Base-by-base conservation (phyloP, 2,888 invertebrate genomes). In the Ichneumoninae sp. region DNA sequence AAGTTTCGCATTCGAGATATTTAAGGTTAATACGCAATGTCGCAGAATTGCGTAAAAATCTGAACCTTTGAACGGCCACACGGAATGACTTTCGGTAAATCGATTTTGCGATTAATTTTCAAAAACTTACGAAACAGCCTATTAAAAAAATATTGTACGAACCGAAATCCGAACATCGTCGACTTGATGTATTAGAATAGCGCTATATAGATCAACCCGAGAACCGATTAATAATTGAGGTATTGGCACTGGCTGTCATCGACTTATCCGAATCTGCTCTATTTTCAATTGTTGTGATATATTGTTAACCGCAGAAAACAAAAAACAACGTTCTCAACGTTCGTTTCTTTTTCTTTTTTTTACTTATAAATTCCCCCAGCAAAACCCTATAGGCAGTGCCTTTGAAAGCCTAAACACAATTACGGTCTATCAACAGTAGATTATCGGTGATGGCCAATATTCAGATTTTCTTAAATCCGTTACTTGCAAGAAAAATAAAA, bases 311-410 rank as follows among this genome's bases (percentile, higher is more conserved):
- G 6, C n/a, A 66, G n/a, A 66, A 80, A 52, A 65, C 10, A 47
- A 60, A 33, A 52, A 33, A 68, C 30, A 8, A 57, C 13, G 10
- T 26, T 57, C 13, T 26, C 57, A 22, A 10, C 57, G 13, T 26
- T 26, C 57, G 52, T 66, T 7, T 68, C 44, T 78, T 79, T 36
- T 57, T 54, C 30, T 69, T 52, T 69, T 57, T 13, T 36, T 76
- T 66, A 13, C 22, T 13, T 6, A 65, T 30, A 65, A 33, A 22
- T 22, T 22, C 13, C 7, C 22, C 19, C 54, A 54, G 33, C 71
- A 79, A 60, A 73, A 77, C 85, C 87, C 85, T 88, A 89, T 86
- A 90, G 92, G 91, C 92, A 93, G 92, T 93, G 93, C 92, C 92
- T 93, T 92, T 89, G 89, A 89, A 91, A 91, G 90, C 90, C 90